phyloP scores from a whole-genome alignment of 1,140 invertebrate species.

The Zaprionus nigranus region DNA sequence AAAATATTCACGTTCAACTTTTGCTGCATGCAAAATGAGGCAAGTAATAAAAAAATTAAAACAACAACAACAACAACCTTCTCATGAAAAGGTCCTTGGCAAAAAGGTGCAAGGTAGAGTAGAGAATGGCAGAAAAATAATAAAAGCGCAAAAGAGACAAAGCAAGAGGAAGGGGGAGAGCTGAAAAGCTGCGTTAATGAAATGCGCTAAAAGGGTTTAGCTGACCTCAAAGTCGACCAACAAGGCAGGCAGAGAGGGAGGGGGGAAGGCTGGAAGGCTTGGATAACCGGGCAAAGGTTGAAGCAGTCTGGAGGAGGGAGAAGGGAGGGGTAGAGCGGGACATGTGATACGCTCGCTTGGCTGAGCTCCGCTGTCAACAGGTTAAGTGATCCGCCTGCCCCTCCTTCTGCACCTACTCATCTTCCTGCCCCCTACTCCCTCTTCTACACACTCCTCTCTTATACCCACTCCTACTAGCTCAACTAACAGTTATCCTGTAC shows the following conservation, averaged over 20 bases:
- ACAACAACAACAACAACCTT: conserved; percentile 5
- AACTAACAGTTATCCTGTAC: conserved; percentile 45
- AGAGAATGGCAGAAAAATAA: conserved; percentile 10
- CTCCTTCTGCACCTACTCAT: conserved; percentile 4
- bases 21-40: conserved; percentile 70
- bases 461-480: background rate
- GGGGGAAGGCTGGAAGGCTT: background rate
- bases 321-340: conserved; percentile 3
- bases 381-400: conserved; percentile 42
- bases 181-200: conserved; percentile 62
- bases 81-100: conserved; percentile 26
- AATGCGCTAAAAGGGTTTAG: conserved; percentile 76
- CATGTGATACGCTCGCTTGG: conserved; percentile 63
- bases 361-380: conserved; percentile 58
- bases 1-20: conserved; percentile 63
- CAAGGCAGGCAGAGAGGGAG: background rate
- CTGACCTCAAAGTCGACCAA: conserved; percentile 45
- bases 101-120: conserved; percentile 47
- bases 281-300: background rate
- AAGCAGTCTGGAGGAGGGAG: background rate
- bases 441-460: background rate
- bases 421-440: background rate
- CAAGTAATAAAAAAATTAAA: conserved; percentile 74
- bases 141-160: background rate
- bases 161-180: background rate